Percentiles rank a stretch among this genome's conserved stretches.
phyloP scores from a whole-genome alignment of 1,140 invertebrate species.

The Dufourea novaeangliae region DNA sequence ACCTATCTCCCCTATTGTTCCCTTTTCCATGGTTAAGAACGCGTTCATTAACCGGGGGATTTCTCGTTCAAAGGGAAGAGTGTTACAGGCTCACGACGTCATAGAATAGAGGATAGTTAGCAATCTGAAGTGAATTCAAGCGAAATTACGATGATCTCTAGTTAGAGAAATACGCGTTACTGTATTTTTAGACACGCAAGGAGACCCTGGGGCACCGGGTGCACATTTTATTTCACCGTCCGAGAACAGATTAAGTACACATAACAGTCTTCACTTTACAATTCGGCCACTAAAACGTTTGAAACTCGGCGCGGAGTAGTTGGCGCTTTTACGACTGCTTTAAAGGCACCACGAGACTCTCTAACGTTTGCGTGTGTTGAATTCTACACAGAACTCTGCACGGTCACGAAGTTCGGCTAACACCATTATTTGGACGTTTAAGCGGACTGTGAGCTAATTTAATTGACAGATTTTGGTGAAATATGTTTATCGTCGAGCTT shows the following conservation, averaged over 20 bases:
- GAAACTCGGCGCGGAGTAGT: slow-evolving; percentile 17
- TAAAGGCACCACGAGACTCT: slow-evolving; percentile 25
- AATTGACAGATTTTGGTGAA: not conserved
- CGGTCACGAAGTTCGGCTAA: not conserved
- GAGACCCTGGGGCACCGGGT: no score
- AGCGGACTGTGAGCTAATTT: not conserved
- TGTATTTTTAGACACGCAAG: not conserved
- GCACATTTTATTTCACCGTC: no score
- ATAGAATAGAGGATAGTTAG: no score
- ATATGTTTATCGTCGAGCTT: not conserved
- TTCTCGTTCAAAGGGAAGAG: not conserved
- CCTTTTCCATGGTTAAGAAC: not conserved
- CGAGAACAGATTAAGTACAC: slow-evolving; percentile 30
- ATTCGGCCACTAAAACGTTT: slow-evolving; percentile 47
- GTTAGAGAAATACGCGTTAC: no score
- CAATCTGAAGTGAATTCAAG: no score
- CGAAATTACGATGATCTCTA: no score
- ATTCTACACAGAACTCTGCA: not conserved
- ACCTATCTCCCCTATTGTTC: not conserved
- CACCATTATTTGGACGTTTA: not conserved
- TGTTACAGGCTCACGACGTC: not conserved
- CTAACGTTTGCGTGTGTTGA: not conserved
- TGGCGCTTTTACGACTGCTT: slow-evolving; percentile 48
- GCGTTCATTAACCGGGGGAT: not conserved
- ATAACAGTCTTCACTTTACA: slow-evolving; percentile 21